Evolutionary conservation across 2,113 vertebrate genomes (phyloP).

Genomic region (Gadus chalcogrammus): DNA sequence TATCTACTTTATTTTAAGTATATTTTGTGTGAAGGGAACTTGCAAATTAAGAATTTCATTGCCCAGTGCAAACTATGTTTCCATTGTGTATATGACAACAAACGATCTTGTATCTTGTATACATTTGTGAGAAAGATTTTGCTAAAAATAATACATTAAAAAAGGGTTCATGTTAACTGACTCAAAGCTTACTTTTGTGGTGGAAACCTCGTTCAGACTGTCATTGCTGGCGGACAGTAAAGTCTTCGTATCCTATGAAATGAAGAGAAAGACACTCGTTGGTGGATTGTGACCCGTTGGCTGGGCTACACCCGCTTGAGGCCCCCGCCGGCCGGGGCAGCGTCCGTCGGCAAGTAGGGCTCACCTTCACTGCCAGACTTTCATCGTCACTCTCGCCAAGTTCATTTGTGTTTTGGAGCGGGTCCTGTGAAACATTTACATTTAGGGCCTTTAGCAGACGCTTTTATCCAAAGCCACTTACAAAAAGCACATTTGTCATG

Average conservation of each 20-base stretch:
- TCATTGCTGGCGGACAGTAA: conserved; percentile 30
- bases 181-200: conserved; percentile 41
- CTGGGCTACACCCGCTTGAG: too few relatives aligned
- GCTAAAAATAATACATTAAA: not conserved
- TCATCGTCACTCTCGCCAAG: conserved; percentile 47
- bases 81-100: too few relatives aligned
- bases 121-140: too few relatives aligned
- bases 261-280: not conserved
- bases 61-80: too few relatives aligned
- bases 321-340: not conserved
- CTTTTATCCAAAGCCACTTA: not conserved
- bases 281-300: not conserved
- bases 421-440: conserved; percentile 45
- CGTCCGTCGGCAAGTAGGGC: not conserved
- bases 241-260: conserved; percentile 32
- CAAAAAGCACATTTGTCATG: too few relatives aligned
- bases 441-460: not conserved
- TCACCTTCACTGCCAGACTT: not conserved
- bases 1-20: too few relatives aligned
- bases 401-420: conserved; percentile 32
- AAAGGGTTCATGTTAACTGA: not conserved
- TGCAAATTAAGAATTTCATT: too few relatives aligned
- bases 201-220: conserved; percentile 28
- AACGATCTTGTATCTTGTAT: too few relatives aligned
- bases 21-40: too few relatives aligned